These are phyloP conservation scores for Haemorhous mexicanus DNA, from an alignment of 2,113 vertebrate genomes.

Conservation along the genomic window DNA sequence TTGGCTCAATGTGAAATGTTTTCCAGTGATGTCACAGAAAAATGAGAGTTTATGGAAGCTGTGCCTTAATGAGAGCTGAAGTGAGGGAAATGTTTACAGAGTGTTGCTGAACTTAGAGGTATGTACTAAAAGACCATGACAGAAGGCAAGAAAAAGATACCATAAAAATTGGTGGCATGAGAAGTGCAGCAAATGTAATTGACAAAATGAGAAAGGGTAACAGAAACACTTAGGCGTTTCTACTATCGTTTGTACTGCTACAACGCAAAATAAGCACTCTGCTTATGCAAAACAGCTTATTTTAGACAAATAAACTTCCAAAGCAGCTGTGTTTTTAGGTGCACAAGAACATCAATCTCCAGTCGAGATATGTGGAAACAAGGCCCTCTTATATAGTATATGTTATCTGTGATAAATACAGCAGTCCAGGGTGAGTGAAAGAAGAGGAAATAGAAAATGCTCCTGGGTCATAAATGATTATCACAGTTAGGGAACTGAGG, in stretches of 20 bases:
- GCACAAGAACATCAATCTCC: not conserved
- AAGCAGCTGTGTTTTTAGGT: not conserved
- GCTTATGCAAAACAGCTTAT: not conserved
- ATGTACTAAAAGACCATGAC: not conserved
- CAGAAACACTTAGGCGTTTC: not conserved
- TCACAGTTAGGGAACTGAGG: not conserved
- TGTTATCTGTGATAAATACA: slow-evolving; percentile 28
- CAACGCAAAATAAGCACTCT: not conserved
- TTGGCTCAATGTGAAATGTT: not conserved
- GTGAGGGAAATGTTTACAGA: not conserved
- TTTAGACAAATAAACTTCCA: slow-evolving; percentile 12
- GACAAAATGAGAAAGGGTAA: not conserved
- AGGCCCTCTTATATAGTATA: not conserved
- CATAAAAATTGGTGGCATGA: not conserved
- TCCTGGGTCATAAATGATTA: slow-evolving; percentile 24
- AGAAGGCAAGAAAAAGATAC: not conserved
- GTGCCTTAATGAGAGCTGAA: not conserved
- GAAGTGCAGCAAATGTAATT: not conserved
- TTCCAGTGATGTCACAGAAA: not conserved
- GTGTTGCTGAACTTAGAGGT: not conserved
- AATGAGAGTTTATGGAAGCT: not conserved
- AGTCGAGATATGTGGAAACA: not conserved
- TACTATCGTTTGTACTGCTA: not conserved
- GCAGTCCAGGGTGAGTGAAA: not conserved
- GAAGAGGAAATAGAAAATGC: slow-evolving; percentile 20